Percentiles rank a stretch among this genome's conserved stretches.
Conservation (phyloP, 2,113 vertebrate species). For the Peromyscus leucopus region DNA sequence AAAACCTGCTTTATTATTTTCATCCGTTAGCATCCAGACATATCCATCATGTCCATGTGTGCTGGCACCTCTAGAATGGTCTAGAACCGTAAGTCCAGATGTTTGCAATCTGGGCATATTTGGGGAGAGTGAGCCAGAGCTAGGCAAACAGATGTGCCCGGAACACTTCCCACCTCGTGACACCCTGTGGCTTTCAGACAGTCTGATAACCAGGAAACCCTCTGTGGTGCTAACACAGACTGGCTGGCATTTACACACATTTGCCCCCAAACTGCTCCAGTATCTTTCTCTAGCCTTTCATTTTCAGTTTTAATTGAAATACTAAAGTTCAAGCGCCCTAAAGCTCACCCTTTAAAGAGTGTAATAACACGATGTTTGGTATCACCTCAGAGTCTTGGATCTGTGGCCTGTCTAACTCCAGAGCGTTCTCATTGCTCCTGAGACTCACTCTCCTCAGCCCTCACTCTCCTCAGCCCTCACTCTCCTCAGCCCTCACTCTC, state of each 20-base stretch:
- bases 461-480: neutral
- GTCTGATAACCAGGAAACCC: neutral
- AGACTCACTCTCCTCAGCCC: neutral
- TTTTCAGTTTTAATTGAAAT: neutral
- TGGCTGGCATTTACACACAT: neutral
- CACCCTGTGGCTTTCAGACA: neutral
- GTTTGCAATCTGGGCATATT: neutral
- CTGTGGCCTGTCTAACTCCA: neutral
- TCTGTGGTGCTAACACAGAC: rapidly evolving
- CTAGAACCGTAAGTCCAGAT: neutral
- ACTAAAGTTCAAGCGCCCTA: neutral
- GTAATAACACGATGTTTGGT: neutral
- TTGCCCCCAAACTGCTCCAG: neutral
- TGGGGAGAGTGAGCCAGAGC: neutral
- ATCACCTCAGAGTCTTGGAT: neutral
- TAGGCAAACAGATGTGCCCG: neutral
- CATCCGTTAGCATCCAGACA: neutral
- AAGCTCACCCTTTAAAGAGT: neutral
- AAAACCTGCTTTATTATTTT: neutral
- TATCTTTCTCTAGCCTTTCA: neutral
- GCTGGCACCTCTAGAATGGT: neutral
- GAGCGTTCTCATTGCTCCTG: neutral
- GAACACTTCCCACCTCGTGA: rapidly evolving
- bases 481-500: no score
- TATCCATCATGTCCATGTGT: neutral